These are phyloP conservation scores for Drosophila lacteicornis DNA, from an alignment of 1,140 invertebrate species.

Conservation along the genomic window DNA sequence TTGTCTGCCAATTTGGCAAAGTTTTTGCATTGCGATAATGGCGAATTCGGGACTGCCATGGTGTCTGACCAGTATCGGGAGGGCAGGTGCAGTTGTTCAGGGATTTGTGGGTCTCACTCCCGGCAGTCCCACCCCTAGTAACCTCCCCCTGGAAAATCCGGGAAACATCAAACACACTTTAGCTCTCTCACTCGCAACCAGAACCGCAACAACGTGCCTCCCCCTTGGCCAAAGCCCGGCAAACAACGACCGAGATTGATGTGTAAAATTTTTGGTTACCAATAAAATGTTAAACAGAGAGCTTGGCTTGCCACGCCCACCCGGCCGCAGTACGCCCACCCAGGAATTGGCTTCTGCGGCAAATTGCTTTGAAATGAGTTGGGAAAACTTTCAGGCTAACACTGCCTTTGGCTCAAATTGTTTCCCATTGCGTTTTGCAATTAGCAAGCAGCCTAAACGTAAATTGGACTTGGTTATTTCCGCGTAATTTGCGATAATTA, in stretches of 20 bases:
- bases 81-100: slow-evolving; percentile 33
- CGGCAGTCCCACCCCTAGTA: neutral
- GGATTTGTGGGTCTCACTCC: slow-evolving; percentile 25
- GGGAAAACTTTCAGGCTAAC: slow-evolving; percentile 48
- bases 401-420: slow-evolving; percentile 54
- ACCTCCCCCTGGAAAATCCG: slow-evolving; percentile 39
- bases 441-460: slow-evolving; percentile 55
- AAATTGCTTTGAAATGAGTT: slow-evolving; percentile 82
- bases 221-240: neutral
- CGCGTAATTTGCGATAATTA: slow-evolving; percentile 78
- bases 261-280: slow-evolving; percentile 80
- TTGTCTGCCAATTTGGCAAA: slow-evolving; percentile 66
- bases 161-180: slow-evolving; percentile 76
- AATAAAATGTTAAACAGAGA: slow-evolving; percentile 75
- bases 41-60: slow-evolving; percentile 49
- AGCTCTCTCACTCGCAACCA: slow-evolving; percentile 38
- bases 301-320: slow-evolving; percentile 12
- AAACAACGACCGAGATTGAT: slow-evolving; percentile 60
- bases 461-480: slow-evolving; percentile 59
- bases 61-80: slow-evolving; percentile 53
- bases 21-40: slow-evolving; percentile 69
- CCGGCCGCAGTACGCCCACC: slow-evolving; percentile 6
- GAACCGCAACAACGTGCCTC: slow-evolving; percentile 31
- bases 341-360: slow-evolving; percentile 49
- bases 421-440: slow-evolving; percentile 59